Evolutionary conservation across 2,888 invertebrate species (phyloP).

Genomic region (Mimumesa dahlbomi): DNA sequence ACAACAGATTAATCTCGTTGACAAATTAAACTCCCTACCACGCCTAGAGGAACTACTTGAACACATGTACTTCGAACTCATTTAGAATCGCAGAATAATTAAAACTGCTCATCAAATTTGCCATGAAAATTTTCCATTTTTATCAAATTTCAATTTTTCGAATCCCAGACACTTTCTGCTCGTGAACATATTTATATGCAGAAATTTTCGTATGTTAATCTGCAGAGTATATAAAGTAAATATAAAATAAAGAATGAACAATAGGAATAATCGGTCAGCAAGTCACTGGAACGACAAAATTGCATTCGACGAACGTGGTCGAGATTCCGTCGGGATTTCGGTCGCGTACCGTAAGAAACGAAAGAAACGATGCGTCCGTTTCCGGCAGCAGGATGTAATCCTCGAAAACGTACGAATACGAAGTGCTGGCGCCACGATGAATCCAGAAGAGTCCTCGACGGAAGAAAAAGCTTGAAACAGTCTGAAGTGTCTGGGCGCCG

Average conservation of each 20-base stretch:
- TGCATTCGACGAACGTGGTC: slow-evolving; percentile 40
- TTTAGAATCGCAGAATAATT: too few relatives aligned
- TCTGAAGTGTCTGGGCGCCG: slow-evolving; percentile 12
- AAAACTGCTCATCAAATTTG: too few relatives aligned
- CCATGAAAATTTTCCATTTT: too few relatives aligned
- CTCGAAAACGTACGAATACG: not conserved
- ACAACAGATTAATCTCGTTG: slow-evolving; percentile 50
- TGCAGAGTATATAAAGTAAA: slow-evolving; percentile 44
- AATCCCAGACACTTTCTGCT: too few relatives aligned
- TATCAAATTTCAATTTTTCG: too few relatives aligned
- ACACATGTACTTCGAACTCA: too few relatives aligned
- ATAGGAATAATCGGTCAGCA: slow-evolving; percentile 33
- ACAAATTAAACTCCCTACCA: slow-evolving; percentile 48
- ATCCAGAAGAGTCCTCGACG: slow-evolving; percentile 23
- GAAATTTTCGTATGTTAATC: too few relatives aligned
- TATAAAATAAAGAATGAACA: slow-evolving; percentile 30
- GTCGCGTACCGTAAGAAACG: too few relatives aligned
- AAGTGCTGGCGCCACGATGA: slow-evolving; percentile 3
- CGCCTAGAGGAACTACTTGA: too few relatives aligned
- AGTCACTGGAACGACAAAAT: slow-evolving; percentile 67
- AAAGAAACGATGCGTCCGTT: slow-evolving; percentile 6
- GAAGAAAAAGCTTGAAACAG: slow-evolving; percentile 17
- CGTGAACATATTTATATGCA: too few relatives aligned
- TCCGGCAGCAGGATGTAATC: not conserved
- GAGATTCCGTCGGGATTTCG: slow-evolving; percentile 35